Evolutionary conservation across 30 jellyfish, hydroid and myxozoan species (phyloP).

Genomic region (Clytia hemisphaerica): DNA sequence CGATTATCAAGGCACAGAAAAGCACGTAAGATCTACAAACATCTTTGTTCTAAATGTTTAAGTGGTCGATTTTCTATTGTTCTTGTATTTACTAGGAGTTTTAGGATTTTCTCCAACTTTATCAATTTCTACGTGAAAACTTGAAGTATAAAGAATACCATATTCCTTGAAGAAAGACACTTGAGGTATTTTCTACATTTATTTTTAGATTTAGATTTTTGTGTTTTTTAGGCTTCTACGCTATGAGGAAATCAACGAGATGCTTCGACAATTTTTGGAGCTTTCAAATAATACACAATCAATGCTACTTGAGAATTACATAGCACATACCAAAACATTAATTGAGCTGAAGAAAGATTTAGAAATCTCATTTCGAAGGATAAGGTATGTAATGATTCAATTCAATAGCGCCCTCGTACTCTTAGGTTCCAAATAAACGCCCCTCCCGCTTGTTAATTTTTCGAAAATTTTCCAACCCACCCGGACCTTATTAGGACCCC

Average conservation of each 20-base stretch:
- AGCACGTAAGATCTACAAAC: conserved; percentile 6
- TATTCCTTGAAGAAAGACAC: background rate
- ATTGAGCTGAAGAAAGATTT: conserved; percentile 48
- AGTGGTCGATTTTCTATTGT: too few species aligned
- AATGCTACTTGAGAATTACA: conserved; percentile 42
- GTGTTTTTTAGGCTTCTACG: conserved; percentile 41
- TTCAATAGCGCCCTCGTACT: too few species aligned
- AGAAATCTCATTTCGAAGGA: conserved; percentile 49
- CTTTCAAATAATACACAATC: conserved; percentile 59
- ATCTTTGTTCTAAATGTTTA: background rate
- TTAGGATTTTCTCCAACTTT: too few species aligned
- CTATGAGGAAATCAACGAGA: conserved; percentile 90
- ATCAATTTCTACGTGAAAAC: too few species aligned
- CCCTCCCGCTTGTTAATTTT: too few species aligned
- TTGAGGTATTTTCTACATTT: background rate
- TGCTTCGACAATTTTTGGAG: conserved; percentile 60
- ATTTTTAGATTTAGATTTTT: background rate
- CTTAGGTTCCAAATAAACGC: too few species aligned
- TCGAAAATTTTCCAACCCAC: too few species aligned
- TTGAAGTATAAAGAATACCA: too few species aligned
- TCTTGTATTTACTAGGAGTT: too few species aligned
- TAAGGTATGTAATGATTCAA: too few species aligned
- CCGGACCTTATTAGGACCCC: too few species aligned
- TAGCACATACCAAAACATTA: conserved; percentile 51
- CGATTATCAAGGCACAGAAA: conserved; percentile 1